Base-by-base conservation (phyloP, 2,797 vertebrate species). In the Lithobates pipiens region DNA sequence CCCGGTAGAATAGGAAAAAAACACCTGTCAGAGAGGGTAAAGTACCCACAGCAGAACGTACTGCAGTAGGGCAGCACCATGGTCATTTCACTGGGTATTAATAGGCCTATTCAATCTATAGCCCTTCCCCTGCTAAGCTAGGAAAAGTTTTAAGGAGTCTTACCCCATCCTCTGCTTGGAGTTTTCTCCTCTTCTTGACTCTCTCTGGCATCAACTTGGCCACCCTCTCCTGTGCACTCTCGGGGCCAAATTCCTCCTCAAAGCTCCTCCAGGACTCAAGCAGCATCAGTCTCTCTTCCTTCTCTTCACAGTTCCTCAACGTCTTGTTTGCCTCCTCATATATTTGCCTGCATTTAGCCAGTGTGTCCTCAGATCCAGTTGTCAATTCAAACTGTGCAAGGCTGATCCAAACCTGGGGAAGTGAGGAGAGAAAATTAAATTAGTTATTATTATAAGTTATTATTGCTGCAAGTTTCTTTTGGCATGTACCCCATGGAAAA, bases 161-260 rank as follows among this genome's bases (percentile, higher is more conserved):
- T 93, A 99, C 98, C 96, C 98, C 98, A n/a, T 99, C 98, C 81
- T 99, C 98, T 0, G 97, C 95, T 1, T 98, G 98, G 77, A 99
- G 93, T 92, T 99, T 99, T 88, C 97, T 97, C 92, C 98, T 97
- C 94, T 99, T 99, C 95, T 99, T 99, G 89, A 99, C 98, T 87
- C 98, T 98, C 92, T 99, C 97, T 0, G 98, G 98, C 95, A 99
- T 96, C 76, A 99, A 96, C 86, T 98, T 96, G 16, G 90, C 90
- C 32, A 99, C 97, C 76, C 97, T 92, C 7, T 99, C 97, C 76
- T 91, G 93, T 61, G 92, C 93, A 80, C 85, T 11, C 0, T 91
- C 90, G 0, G 94, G 93, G 86, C 98, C 98, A 1, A 98, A 97
- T 90, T 99, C 97, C 3, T 92, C 94, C 91, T 99, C 98, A 7